Percentiles rank a stretch among this genome's conserved stretches.
Conservation (phyloP, 2,113 vertebrate species). For the Lepisosteus osseus region DNA sequence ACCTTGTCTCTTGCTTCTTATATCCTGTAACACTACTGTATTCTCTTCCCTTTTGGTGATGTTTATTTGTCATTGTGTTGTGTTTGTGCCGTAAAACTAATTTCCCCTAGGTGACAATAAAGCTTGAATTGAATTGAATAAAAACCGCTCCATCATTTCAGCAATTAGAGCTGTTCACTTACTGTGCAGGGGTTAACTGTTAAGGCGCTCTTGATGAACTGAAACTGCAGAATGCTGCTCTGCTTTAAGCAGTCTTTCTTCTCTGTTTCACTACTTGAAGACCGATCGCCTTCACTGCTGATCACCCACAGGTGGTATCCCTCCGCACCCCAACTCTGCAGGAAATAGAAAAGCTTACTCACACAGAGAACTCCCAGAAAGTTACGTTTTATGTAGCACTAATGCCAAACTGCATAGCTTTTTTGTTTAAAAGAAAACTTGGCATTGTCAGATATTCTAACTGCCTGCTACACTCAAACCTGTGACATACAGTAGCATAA, state of each 20-base stretch:
- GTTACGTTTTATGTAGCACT: neutral
- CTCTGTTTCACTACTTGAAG: slow-evolving; percentile 43
- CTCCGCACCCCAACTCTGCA: slow-evolving; percentile 95
- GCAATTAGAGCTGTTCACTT: slow-evolving; percentile 43
- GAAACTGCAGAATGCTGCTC: slow-evolving; percentile 87
- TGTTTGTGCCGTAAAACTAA: too few relatives aligned
- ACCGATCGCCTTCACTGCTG: slow-evolving; percentile 55
- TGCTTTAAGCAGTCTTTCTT: slow-evolving; percentile 54
- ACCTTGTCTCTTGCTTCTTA: too few relatives aligned
- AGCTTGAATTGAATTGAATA: too few relatives aligned
- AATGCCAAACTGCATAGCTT: neutral
- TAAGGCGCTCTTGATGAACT: slow-evolving; percentile 96
- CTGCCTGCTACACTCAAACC: neutral
- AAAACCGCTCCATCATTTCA: too few relatives aligned
- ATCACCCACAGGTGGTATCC: slow-evolving; percentile 95
- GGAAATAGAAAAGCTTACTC: slow-evolving; percentile 1
- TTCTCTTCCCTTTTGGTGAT: too few relatives aligned
- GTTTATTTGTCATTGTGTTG: too few relatives aligned
- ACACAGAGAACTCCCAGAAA: neutral
- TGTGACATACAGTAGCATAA: too few relatives aligned
- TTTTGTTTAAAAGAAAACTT: neutral
- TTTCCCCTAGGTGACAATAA: too few relatives aligned
- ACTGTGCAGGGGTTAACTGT: slow-evolving; percentile 97
- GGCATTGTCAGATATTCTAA: neutral
- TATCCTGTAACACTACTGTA: too few relatives aligned